A percentile compares a stretch with the other conserved stretches of the same genome.
Conservation (phyloP, 2,888 invertebrate genomes). For the Pheosia tremula region DNA sequence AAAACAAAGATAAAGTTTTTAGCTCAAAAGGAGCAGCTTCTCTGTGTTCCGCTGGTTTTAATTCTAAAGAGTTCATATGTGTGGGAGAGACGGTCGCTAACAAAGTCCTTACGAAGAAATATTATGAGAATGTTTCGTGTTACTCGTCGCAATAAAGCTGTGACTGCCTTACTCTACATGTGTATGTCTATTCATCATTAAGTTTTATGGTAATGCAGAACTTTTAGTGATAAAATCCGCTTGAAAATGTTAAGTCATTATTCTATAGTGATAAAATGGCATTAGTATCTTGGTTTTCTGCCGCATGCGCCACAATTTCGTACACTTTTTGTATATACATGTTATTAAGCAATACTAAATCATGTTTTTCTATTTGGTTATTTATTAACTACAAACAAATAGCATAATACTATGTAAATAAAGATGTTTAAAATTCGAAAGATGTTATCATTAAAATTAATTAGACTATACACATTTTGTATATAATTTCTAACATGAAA, state of each 20-base stretch:
- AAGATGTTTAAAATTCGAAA: too few species aligned
- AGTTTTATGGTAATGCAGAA: not conserved
- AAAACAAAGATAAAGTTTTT: slow-evolving; percentile 16
- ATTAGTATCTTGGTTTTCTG: too few species aligned
- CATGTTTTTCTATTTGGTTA: too few species aligned
- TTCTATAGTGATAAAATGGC: too few species aligned
- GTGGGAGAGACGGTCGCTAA: slow-evolving; percentile 19
- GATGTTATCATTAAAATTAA: too few species aligned
- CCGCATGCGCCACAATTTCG: too few species aligned
- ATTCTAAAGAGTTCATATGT: slow-evolving; percentile 10
- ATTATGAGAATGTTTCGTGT: not conserved
- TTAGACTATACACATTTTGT: too few species aligned
- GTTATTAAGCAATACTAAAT: too few species aligned
- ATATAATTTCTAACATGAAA: too few species aligned
- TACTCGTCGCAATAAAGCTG: not conserved
- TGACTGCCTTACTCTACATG: not conserved
- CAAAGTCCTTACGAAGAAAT: slow-evolving; percentile 13
- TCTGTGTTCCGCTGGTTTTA: slow-evolving; percentile 24
- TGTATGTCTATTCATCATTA: not conserved
- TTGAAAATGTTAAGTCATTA: not conserved
- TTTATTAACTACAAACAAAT: too few species aligned
- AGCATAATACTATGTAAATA: too few species aligned
- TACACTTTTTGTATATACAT: too few species aligned
- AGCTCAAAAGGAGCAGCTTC: slow-evolving; percentile 23
- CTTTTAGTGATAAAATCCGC: not conserved